Evolutionary conservation across 2,888 invertebrate species (phyloP).

Genomic region (Loripinus fragilis): DNA sequence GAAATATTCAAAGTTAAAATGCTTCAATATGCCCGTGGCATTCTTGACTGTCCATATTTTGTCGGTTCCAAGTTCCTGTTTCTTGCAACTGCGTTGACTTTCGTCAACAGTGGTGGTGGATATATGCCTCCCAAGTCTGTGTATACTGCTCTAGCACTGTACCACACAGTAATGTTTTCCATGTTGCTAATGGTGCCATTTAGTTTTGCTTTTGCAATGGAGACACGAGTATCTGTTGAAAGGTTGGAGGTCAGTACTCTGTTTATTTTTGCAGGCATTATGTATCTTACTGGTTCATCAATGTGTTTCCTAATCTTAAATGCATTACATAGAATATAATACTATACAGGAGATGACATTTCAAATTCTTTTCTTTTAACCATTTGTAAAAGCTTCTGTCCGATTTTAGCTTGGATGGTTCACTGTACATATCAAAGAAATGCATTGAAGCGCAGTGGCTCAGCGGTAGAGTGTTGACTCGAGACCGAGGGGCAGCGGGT

Average conservation of each 20-base stretch:
- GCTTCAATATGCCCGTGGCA: constrained; percentile 84
- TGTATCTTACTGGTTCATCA: too few relatives aligned
- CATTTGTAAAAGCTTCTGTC: too few relatives aligned
- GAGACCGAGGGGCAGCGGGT: too few relatives aligned
- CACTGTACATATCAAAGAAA: too few relatives aligned
- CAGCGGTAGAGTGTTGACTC: too few relatives aligned
- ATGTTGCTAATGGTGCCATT: constrained; percentile 96
- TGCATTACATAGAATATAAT: too few relatives aligned
- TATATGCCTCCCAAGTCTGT: constrained; percentile 87
- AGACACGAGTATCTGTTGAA: constrained; percentile 90
- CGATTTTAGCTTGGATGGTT: too few relatives aligned
- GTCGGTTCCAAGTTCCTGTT: constrained; percentile 92
- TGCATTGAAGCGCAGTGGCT: too few relatives aligned
- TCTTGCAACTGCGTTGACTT: constrained; percentile 91
- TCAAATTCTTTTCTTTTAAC: too few relatives aligned
- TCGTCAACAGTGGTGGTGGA: constrained; percentile 88
- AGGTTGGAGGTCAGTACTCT: constrained; percentile 87
- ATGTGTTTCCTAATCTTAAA: too few relatives aligned
- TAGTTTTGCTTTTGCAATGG: constrained; percentile 91
- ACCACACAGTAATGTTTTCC: constrained; percentile 92
- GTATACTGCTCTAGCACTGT: constrained; percentile 92
- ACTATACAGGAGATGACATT: too few relatives aligned
- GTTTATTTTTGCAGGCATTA: too few relatives aligned
- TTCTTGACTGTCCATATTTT: constrained; percentile 87
- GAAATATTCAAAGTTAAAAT: constrained; percentile 42